phyloP scores from a whole-genome alignment of 2,888 invertebrate genomes.

The Asteroscopus sphinx region DNA sequence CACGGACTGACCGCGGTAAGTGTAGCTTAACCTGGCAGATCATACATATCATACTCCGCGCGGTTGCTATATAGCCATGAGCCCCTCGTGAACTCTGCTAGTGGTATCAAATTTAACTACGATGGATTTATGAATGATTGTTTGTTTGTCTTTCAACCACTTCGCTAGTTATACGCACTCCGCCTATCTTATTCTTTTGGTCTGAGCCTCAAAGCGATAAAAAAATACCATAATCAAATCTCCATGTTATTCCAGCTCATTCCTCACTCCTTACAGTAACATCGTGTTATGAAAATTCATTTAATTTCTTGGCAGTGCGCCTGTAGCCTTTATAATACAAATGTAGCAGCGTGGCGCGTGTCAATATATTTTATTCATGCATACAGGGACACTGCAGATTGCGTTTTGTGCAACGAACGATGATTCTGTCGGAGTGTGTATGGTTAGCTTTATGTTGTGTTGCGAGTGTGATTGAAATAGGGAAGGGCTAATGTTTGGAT shows the following conservation, averaged over 20 bases:
- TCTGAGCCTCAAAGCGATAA: too few relatives aligned
- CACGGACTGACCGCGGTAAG: too few relatives aligned
- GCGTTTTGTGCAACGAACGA: constrained; percentile 62
- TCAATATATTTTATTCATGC: constrained; percentile 80
- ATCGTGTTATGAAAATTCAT: constrained; percentile 55
- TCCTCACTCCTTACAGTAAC: constrained; percentile 33
- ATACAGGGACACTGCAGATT: constrained; percentile 65
- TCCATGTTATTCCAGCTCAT: constrained; percentile 27
- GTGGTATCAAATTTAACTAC: too few relatives aligned
- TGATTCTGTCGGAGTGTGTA: constrained; percentile 46
- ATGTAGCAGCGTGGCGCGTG: constrained; percentile 68
- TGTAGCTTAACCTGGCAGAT: too few relatives aligned
- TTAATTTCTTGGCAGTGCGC: constrained; percentile 49
- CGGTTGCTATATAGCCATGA: too few relatives aligned
- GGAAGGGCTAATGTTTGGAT: constrained; percentile 8
- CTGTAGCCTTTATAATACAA: constrained; percentile 56
- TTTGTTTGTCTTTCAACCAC: too few relatives aligned
- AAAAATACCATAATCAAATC: too few relatives aligned
- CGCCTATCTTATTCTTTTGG: too few relatives aligned
- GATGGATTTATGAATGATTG: too few relatives aligned
- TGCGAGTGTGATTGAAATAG: constrained; percentile 25
- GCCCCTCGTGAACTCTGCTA: too few relatives aligned
- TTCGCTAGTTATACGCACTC: too few relatives aligned
- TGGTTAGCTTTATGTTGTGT: constrained; percentile 15
- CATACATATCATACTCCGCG: too few relatives aligned